Evolutionary conservation across 2,113 vertebrate genomes (phyloP).

Genomic region (Nannobrachium achirus): DNA sequence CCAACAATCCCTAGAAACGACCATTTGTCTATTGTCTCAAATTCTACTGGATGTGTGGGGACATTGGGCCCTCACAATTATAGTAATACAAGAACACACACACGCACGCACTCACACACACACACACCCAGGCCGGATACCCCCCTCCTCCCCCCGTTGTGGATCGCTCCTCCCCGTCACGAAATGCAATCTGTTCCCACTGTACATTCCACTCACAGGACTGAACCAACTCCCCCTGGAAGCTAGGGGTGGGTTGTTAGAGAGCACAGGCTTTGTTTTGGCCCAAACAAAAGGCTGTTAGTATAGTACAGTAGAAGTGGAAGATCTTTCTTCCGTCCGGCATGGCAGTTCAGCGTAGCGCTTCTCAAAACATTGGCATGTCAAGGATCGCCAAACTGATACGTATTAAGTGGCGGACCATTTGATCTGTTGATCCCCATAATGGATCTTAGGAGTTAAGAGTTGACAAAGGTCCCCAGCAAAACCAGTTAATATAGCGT

Average conservation of each 20-base stretch:
- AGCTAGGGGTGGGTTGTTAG: conserved; percentile 34
- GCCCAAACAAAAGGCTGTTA: conserved; percentile 46
- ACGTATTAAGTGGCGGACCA: too few species aligned
- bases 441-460: too few species aligned
- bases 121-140: conserved; percentile 49
- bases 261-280: conserved; percentile 42
- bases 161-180: conserved; percentile 67
- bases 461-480: too few species aligned
- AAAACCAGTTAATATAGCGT: too few species aligned
- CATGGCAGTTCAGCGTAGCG: conserved; percentile 9
- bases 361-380: too few species aligned
- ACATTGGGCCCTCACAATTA: too few species aligned
- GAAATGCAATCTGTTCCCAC: conserved; percentile 70
- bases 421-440: too few species aligned
- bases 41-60: too few species aligned
- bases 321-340: conserved; percentile 20
- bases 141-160: neutral
- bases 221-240: conserved; percentile 62
- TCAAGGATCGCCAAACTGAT: too few species aligned
- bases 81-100: too few species aligned
- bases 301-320: conserved; percentile 15
- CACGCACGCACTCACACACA: conserved; percentile 20
- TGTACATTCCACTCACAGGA: conserved; percentile 72
- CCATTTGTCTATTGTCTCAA: too few species aligned
- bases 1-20: too few species aligned